Base-by-base conservation (phyloP, 2,797 vertebrate genomes). In the Periophthalmus magnuspinnatus region DNA sequence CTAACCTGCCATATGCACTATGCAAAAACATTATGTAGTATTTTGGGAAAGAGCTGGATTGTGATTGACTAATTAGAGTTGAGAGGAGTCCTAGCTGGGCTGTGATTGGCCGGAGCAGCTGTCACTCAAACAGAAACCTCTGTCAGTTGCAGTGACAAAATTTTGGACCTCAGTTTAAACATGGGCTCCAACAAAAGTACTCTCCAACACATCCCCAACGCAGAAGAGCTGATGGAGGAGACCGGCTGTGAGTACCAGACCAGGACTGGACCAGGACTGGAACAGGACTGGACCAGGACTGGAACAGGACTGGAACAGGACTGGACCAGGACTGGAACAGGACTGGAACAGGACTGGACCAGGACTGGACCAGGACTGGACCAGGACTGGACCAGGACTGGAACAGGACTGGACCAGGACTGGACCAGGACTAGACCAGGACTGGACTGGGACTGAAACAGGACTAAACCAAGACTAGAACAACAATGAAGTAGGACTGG, bases 121-220 rank as follows among this genome's bases (percentile, higher is more conserved):
- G 71, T 81, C 19, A 50, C 3, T 24, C 16, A 57, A 52, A 34
- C 9, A 0, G 24, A 13, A 28, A 3, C 5, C 28, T 64, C 6
- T 17, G 41, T 64, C 45, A 54, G 48, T n/a, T 41, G 41, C 38
- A 3, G 41, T 5, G 41, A 16, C 1, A 13, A 3, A 45, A 1
- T 50, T 17, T n/a, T 28, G 22, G 17, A 47, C 1, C 7, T 17
- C 28, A 17, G n/a, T 5, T 13, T 71, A 69, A 80, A 22, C 67
- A 93, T 93, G 92, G 90, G 92, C 21, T 88, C 77, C 76, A 78
- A 48, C 58, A 81, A 70, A 81, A 91, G 90, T 70, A 76, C 71
- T 67, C 50, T 89, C 1, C 34, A 74, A 32, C 54, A 59, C 59
- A 64, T 92, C 59, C 92, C 90, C 1, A 21, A 89, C 11, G 85